phyloP scores from a whole-genome alignment of 2,113 vertebrate species.

The Otus sunia region DNA sequence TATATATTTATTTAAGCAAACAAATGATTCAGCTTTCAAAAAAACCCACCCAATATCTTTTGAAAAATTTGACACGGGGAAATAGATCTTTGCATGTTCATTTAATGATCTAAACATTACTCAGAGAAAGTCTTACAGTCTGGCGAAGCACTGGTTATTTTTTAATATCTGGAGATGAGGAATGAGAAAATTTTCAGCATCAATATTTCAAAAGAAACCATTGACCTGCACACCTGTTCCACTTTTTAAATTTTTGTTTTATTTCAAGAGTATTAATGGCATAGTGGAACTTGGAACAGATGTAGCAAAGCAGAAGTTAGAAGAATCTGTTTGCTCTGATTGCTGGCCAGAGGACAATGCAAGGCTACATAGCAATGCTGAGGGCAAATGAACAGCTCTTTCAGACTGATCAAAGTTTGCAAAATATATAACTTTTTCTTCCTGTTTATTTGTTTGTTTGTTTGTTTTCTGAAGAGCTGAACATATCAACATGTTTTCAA shows the following conservation, averaged over 20 bases:
- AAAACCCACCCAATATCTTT: background rate
- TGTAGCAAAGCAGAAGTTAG: conserved; percentile 46
- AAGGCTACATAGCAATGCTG: background rate
- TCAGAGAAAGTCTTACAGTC: background rate
- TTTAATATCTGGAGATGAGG: background rate
- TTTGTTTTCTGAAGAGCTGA: background rate
- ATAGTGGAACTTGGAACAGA: conserved; percentile 52
- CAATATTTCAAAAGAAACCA: conserved; percentile 56
- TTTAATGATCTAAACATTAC: background rate
- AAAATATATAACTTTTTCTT: background rate
- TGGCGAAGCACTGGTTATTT: background rate
- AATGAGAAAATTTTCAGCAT: conserved; percentile 9
- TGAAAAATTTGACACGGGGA: background rate
- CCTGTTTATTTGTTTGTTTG: background rate
- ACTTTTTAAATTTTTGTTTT: background rate
- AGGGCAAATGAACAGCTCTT: conserved; percentile 16
- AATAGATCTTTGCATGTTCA: background rate
- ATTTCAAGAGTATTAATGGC: conserved; percentile 59
- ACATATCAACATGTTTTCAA: background rate
- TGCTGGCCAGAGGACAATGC: conserved; percentile 57
- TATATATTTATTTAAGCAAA: background rate
- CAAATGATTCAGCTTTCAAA: background rate
- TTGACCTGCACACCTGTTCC: conserved; percentile 60
- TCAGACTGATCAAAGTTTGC: background rate
- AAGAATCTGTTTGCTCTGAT: conserved; percentile 61